Percentiles rank a stretch among this genome's conserved stretches.
phyloP scores from a whole-genome alignment of 2,888 invertebrate species.

The Aporophyla lueneburgensis region DNA sequence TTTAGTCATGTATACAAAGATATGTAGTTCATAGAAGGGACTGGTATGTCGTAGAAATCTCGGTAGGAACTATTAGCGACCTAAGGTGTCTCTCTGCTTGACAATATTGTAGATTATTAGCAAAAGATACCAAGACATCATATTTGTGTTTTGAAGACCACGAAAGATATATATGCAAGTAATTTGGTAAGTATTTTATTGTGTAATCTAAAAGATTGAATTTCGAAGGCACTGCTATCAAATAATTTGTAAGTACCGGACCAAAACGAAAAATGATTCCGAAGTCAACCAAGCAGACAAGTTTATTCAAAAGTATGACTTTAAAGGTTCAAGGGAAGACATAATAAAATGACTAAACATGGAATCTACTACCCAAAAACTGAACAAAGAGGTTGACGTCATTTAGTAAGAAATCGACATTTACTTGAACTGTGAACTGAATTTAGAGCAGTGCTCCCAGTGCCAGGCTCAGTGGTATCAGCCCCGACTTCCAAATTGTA shows the following conservation, averaged over 20 bases:
- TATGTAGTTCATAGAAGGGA: background rate
- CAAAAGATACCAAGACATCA: background rate
- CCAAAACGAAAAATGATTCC: slow-evolving; percentile 43
- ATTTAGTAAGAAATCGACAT: background rate
- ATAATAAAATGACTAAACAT: slow-evolving; percentile 30
- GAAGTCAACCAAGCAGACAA: slow-evolving; percentile 56
- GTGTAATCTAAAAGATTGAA: background rate
- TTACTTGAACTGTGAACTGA: too few species aligned
- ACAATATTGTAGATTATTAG: background rate
- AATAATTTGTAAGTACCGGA: slow-evolving; percentile 44
- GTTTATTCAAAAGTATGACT: slow-evolving; percentile 45
- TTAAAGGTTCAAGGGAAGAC: slow-evolving; percentile 39
- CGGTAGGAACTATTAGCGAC: background rate
- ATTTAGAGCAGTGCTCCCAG: too few species aligned
- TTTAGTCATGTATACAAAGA: background rate
- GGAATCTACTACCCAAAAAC: slow-evolving; percentile 6
- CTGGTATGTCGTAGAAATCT: background rate
- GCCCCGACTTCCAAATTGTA: too few species aligned
- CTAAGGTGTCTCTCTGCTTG: background rate
- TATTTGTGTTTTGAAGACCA: background rate
- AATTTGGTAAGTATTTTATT: background rate
- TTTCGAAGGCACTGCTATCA: background rate
- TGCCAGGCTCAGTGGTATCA: too few species aligned
- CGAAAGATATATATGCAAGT: background rate
- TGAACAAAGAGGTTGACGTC: slow-evolving; percentile 47